These are phyloP conservation scores for Tanytarsus gracilentus DNA, from an alignment of 2,888 invertebrate genomes.

Conservation along the genomic window DNA sequence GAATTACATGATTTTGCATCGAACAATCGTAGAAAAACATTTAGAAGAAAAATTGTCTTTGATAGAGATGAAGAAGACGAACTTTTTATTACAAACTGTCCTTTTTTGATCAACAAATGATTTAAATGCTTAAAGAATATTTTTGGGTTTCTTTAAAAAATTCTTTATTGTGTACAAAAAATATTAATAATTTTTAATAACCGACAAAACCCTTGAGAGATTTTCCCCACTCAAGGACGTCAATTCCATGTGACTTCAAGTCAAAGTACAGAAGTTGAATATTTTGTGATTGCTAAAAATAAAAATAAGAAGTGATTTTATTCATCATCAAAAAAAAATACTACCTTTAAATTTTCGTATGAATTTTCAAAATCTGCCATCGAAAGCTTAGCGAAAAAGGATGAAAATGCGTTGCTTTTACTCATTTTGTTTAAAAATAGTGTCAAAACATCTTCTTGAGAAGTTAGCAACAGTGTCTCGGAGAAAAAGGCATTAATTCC, in stretches of 20 bases:
- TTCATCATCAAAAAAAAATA: background rate
- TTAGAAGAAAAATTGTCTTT: no score
- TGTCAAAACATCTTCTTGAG: slow-evolving; percentile 9
- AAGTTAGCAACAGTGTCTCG: background rate
- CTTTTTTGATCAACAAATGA: no score
- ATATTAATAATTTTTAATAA: slow-evolving; percentile 12
- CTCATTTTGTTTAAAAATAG: slow-evolving; percentile 4
- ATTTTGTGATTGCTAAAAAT: slow-evolving; percentile 8
- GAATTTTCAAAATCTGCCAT: background rate
- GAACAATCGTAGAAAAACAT: no score
- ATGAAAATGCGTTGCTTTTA: slow-evolving; percentile 12
- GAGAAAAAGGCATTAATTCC: slow-evolving; percentile 8
- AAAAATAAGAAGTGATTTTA: background rate
- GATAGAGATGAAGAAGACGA: no score
- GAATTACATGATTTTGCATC: no score
- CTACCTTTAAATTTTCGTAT: slow-evolving; percentile 11
- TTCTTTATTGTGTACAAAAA: no score
- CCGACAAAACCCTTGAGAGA: slow-evolving; percentile 9
- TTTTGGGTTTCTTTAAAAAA: no score
- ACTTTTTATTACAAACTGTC: no score
- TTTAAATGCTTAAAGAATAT: no score
- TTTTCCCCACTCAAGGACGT: slow-evolving; percentile 8
- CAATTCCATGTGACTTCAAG: slow-evolving; percentile 6
- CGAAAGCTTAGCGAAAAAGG: background rate
- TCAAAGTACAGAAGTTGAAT: slow-evolving; percentile 6